These are phyloP conservation scores for Tupaia chinensis DNA, from an alignment of 2,113 vertebrate species.

Conservation along the genomic window DNA sequence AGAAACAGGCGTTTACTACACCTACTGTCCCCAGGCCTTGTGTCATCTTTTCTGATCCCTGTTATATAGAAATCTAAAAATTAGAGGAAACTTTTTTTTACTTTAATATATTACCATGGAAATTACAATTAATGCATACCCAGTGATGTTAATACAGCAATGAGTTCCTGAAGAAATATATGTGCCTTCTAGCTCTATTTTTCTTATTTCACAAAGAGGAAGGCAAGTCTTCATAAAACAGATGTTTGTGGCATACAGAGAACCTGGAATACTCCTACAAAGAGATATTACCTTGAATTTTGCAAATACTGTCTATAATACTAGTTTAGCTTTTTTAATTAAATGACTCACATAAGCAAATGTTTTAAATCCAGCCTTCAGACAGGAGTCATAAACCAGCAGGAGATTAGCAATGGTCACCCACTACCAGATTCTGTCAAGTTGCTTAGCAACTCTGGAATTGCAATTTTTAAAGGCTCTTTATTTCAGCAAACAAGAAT, in stretches of 20 bases:
- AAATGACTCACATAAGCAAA: slow-evolving; percentile 57
- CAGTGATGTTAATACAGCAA: background rate
- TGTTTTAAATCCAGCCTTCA: slow-evolving; percentile 55
- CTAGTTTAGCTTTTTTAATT: slow-evolving; percentile 57
- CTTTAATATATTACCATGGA: background rate
- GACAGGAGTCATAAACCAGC: slow-evolving; percentile 51
- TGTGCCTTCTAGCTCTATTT: background rate
- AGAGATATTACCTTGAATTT: slow-evolving; percentile 38
- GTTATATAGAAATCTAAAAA: background rate
- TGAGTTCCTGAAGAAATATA: slow-evolving; percentile 4
- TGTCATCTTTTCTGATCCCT: background rate
- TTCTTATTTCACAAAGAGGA: slow-evolving; percentile 37
- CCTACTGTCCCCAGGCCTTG: background rate
- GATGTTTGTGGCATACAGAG: background rate
- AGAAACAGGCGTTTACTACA: background rate
- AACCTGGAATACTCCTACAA: background rate
- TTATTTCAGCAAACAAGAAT: slow-evolving; percentile 68
- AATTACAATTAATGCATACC: background rate
- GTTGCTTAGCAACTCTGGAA: slow-evolving; percentile 78
- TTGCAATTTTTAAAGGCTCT: slow-evolving; percentile 18
- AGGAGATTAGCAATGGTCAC: slow-evolving; percentile 54
- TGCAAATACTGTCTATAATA: slow-evolving; percentile 45
- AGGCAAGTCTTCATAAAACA: background rate
- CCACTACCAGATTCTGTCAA: slow-evolving; percentile 55
- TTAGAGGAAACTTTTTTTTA: background rate